Percentiles rank a stretch among this genome's conserved stretches.
These are phyloP conservation scores for Girardinus metallicus DNA, from an alignment of 2,797 vertebrate species.

Conservation along the genomic window DNA sequence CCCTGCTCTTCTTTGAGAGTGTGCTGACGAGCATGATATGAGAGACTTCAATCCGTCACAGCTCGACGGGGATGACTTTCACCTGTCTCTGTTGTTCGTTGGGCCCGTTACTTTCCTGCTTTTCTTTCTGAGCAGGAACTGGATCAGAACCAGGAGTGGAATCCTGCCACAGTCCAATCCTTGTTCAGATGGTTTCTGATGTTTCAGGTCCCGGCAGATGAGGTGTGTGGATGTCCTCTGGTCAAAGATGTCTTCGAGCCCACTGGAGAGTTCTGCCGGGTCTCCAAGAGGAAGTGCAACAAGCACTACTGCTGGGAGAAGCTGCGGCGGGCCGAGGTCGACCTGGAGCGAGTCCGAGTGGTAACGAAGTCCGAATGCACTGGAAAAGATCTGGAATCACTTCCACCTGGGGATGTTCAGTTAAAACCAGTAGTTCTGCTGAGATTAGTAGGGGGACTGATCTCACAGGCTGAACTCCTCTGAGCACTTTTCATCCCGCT, in stretches of 20 bases:
- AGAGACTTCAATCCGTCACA: too few species aligned
- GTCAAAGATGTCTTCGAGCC: constrained; percentile 93
- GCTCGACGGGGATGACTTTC: too few species aligned
- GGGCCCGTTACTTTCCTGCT: too few species aligned
- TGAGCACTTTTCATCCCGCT: background rate
- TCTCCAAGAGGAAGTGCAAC: constrained; percentile 92
- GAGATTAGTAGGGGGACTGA: background rate
- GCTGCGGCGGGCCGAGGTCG: constrained; percentile 89
- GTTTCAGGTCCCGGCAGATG: constrained; percentile 87
- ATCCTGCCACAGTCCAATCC: background rate
- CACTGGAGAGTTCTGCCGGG: constrained; percentile 91
- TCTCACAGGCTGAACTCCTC: background rate
- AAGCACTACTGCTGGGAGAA: constrained; percentile 97
- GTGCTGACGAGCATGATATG: too few species aligned
- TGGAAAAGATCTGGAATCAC: too few species aligned
- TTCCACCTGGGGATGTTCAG: too few species aligned
- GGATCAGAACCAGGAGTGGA: background rate
- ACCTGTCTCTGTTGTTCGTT: too few species aligned
- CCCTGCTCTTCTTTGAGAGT: too few species aligned
- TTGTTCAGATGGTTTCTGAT: background rate
- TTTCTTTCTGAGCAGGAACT: background rate
- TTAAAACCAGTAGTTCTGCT: too few species aligned
- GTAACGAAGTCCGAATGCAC: constrained; percentile 21
- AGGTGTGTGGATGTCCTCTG: constrained; percentile 93
- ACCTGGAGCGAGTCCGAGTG: constrained; percentile 87